Base-by-base conservation (phyloP, 2,113 vertebrate species). In the Meriones unguiculatus region DNA sequence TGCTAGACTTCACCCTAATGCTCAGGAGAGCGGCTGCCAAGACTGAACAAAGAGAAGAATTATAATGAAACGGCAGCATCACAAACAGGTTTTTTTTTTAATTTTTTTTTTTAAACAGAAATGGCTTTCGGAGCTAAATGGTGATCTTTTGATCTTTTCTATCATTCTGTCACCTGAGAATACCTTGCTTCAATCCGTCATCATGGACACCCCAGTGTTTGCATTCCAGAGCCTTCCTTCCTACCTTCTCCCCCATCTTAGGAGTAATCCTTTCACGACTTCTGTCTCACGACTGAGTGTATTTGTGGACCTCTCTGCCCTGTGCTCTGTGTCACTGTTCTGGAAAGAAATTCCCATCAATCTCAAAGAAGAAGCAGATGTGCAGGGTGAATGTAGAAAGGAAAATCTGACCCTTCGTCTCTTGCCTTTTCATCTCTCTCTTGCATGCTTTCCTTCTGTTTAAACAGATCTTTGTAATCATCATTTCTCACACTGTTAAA, bases 11-110 rank as follows among this genome's bases (percentile, higher is more conserved):
- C 52, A 96, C 54, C 87, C 96, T 91, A 72, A 95, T 87, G 59
- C 87, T 96, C 32, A 4, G 15, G 41, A 69, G 35, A 76, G 24
- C 73, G 87, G 78, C 91, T 96, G 96, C 95, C 96, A 97, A 91
- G 92, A 96, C 59, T 87, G 93, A 97, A 95, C 94, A 96, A 95
- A 97, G 95, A 93, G 25, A 59, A 86, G 94, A 97, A 86, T 96
- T 96, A 67, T 54, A 94, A 78, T 90, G 93, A 96, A 96, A 50
- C 30, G 69, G 77, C 87, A 87, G 54, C 65, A 65, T 95, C 76
- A 87, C 86, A 95, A 78, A 94, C 14, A 54, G 41, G 85, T 94
- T 72, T 64, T 84, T 91, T 65, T 54, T 62, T 87, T 92, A 70
- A 59, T 46, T 77, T 92, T 78, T 57, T 86, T 90, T 67, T 72